Conservation (phyloP, 2,888 invertebrate genomes). For the Elgonia sp. region DNA sequence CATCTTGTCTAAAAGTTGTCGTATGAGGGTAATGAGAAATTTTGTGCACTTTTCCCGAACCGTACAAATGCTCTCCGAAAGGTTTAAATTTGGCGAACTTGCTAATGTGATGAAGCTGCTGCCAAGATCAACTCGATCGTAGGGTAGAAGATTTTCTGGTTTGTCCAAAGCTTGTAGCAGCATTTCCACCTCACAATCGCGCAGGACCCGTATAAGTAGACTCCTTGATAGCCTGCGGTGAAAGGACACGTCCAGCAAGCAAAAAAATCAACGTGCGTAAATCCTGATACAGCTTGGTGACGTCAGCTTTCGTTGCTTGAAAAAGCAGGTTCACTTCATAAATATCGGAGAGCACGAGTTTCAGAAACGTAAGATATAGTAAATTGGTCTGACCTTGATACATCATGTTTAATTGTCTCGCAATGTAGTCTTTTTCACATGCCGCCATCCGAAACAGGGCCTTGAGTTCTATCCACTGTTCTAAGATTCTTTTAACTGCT, state of each 20-base stretch:
- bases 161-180: constrained; percentile 56
- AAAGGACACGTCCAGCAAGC: constrained; percentile 60
- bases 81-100: neutral
- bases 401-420: constrained; percentile 53
- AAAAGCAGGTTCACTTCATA: constrained; percentile 69
- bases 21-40: constrained; percentile 21
- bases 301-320: constrained; percentile 71
- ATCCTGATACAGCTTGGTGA: constrained; percentile 66
- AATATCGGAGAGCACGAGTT: constrained; percentile 66
- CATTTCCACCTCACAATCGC: constrained; percentile 65
- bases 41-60: constrained; percentile 31
- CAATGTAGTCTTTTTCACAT: constrained; percentile 58
- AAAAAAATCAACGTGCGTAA: constrained; percentile 68
- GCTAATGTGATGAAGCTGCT: constrained; percentile 14
- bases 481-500: constrained; percentile 76
- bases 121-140: constrained; percentile 36
- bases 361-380: constrained; percentile 72
- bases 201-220: constrained; percentile 49
- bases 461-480: constrained; percentile 79
- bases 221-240: constrained; percentile 44
- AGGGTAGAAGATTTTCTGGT: constrained; percentile 21
- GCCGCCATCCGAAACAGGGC: constrained; percentile 71
- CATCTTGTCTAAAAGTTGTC: constrained; percentile 24
- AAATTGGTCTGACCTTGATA: constrained; percentile 73
- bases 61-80: constrained; percentile 17